A percentile compares a stretch with the other conserved stretches of the same genome.
Evolutionary conservation across 2,797 vertebrate genomes (phyloP).

Genomic region (Brotogeris chrysoptera): DNA sequence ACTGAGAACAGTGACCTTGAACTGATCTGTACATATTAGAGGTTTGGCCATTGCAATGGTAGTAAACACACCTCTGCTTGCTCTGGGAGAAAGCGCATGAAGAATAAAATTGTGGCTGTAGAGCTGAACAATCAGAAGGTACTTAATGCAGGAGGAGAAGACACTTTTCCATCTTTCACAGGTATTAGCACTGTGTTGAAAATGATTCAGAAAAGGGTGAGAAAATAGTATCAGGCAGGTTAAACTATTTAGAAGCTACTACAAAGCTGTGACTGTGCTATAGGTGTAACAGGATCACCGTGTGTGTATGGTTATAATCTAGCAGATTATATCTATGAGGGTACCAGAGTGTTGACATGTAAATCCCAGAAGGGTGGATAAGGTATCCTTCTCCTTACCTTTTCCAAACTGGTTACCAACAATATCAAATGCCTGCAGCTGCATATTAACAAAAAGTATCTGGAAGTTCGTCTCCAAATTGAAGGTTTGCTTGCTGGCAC

Average conservation of each 20-base stretch:
- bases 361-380: background rate
- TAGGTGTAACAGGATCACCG: background rate
- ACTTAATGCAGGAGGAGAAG: background rate
- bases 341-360: background rate
- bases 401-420: constrained; percentile 74
- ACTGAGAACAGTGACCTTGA: background rate
- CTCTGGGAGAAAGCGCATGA: background rate
- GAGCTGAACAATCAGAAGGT: background rate
- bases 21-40: background rate
- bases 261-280: background rate
- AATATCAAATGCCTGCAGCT: constrained; percentile 87
- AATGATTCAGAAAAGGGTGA: background rate
- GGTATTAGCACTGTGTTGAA: background rate
- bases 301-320: background rate
- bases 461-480: constrained; percentile 70
- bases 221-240: background rate
- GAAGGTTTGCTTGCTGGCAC: constrained; percentile 77
- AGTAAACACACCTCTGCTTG: background rate
- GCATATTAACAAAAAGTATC: constrained; percentile 77
- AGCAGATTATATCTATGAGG: background rate
- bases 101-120: background rate
- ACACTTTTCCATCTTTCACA: background rate
- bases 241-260: background rate
- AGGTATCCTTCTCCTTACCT: constrained; percentile 72
- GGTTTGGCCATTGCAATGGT: background rate